Conservation (phyloP, 2,888 invertebrate genomes). For the Eilema griseolum region DNA sequence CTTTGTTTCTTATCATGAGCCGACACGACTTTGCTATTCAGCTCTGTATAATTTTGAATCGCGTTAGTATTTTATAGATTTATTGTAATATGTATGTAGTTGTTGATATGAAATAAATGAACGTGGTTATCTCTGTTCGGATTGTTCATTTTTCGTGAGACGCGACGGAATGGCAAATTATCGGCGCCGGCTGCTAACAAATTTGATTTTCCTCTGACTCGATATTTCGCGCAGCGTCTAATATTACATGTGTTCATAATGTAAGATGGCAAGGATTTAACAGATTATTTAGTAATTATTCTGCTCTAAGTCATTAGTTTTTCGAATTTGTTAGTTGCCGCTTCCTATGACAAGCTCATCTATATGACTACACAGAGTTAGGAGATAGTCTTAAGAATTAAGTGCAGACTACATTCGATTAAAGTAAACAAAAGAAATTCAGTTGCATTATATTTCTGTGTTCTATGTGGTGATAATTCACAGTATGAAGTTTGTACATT, state of each 20-base stretch:
- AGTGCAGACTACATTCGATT: too few species aligned
- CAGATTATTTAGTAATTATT: background rate
- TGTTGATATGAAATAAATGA: constrained; percentile 42
- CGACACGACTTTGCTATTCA: constrained; percentile 21
- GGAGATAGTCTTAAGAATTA: too few species aligned
- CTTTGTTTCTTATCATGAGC: constrained; percentile 27
- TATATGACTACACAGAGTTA: too few species aligned
- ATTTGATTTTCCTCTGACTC: constrained; percentile 57
- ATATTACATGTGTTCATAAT: constrained; percentile 22
- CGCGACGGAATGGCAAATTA: constrained; percentile 53
- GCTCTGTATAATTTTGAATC: constrained; percentile 14
- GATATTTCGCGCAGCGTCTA: constrained; percentile 33
- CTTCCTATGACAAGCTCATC: too few species aligned
- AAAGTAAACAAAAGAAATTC: too few species aligned
- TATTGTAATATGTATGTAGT: background rate
- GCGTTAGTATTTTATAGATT: background rate
- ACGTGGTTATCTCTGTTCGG: constrained; percentile 35
- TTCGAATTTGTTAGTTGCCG: background rate
- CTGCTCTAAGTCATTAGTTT: background rate
- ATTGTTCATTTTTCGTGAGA: constrained; percentile 52
- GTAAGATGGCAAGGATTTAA: background rate
- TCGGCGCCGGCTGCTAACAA: constrained; percentile 55
- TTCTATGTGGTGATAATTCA: too few species aligned
- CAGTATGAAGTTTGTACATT: too few species aligned
- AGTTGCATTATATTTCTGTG: too few species aligned